Base-by-base conservation (phyloP, 2,888 invertebrate species). In the Conchocele bisecta region DNA sequence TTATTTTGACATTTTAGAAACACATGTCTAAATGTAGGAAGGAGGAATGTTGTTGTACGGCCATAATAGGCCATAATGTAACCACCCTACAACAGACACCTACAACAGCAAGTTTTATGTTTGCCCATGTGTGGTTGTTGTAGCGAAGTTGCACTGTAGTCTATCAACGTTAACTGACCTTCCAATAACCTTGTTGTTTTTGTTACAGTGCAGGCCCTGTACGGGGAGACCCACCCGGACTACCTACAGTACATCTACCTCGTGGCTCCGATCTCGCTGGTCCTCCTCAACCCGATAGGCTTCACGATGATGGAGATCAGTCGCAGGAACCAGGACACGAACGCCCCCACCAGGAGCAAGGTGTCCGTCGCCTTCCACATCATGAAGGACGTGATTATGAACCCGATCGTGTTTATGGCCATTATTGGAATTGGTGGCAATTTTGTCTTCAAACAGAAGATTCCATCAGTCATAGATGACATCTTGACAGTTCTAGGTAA, bases 381-480 rank as follows among this genome's bases (percentile, higher is more conserved):
- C 13, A 26, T 85, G 17, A 84, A 81, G 57, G 86, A 86, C 7
- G 94, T 98, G 57, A 93, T 95, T 69, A 93, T 94, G 13, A 98
- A 98, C 92, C 98, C 98, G 0, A 94, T 98, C 61, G 93, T 98
- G 17, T 93, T 97, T 57, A 98, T 98, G 97, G 98, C 98, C 0
- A 92, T 96, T n/a, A 92, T 98, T 73, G 98, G 98, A 9, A 95
- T 98, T 15, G 90, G 94, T 74, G 97, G 96, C 26, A 97, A 98
- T 90, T 93, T 96, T 73, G 90, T 94, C 39, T 97, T 97, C 89
- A 93, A 94, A 1, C 95, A 96, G 88, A 93, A 94, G 11, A 91
- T 98, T 59, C 97, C 98, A 15, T 91, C 93, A 48, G 93, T 95
- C 76, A 91, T 97, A 33, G 93, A 94, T 83, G 94, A 95, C 46